Percentiles rank a stretch among this genome's conserved stretches.
These are phyloP conservation scores for Holocentrus rufus DNA, from an alignment of 2,797 vertebrate species.

Conservation along the genomic window DNA sequence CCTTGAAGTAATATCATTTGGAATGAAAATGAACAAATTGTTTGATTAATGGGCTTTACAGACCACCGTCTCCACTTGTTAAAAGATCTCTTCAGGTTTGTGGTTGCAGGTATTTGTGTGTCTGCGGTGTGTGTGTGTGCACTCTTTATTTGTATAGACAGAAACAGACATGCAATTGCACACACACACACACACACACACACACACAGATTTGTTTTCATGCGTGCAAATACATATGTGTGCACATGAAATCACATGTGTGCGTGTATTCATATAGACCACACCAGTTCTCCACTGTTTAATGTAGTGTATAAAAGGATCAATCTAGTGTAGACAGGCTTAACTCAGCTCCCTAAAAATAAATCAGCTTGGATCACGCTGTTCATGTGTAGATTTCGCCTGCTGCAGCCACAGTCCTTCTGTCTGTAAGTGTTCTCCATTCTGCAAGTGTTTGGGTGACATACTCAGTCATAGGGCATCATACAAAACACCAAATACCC, in stretches of 20 bases:
- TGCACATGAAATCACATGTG: conserved; percentile 38
- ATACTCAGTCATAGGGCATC: conserved; percentile 39
- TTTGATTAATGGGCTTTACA: conserved; percentile 66
- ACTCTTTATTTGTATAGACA: conserved; percentile 21
- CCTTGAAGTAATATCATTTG: conserved; percentile 57
- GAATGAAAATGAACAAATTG: conserved; percentile 64
- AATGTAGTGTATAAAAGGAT: conserved; percentile 51
- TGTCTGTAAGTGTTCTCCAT: conserved; percentile 17
- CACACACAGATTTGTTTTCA: background rate
- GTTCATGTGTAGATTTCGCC: conserved; percentile 46
- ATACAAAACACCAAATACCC: conserved; percentile 31
- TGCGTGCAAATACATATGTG: background rate
- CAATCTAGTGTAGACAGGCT: conserved; percentile 31
- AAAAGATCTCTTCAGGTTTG: conserved; percentile 35
- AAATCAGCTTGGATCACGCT: conserved; percentile 35
- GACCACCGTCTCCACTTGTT: conserved; percentile 42
- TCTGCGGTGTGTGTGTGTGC: background rate
- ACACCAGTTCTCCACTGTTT: conserved; percentile 18
- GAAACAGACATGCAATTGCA: no score
- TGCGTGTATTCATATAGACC: background rate
- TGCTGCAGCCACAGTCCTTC: conserved; percentile 26
- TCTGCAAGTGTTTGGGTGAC: conserved; percentile 35
- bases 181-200: background rate
- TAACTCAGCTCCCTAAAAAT: conserved; percentile 52
- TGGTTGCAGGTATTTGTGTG: background rate